Conservation (phyloP, 2,797 vertebrate species). For the Hephaestus fuliginosus region DNA sequence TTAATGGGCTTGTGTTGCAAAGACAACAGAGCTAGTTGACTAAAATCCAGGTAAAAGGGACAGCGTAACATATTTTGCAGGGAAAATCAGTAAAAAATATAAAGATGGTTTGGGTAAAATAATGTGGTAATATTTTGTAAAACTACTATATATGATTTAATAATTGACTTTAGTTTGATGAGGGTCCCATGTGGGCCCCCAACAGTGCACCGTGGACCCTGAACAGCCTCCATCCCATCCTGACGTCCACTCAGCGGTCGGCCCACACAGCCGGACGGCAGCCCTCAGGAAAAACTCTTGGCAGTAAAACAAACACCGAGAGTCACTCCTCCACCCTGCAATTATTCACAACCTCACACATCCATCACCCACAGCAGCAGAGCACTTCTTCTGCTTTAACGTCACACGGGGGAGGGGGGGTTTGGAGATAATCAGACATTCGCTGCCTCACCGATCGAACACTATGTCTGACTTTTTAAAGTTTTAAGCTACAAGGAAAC, state of each 20-base stretch:
- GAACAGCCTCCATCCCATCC: not conserved
- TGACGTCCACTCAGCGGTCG: constrained; percentile 1
- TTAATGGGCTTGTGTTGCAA: not conserved
- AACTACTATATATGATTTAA: not conserved
- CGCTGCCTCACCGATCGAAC: not conserved
- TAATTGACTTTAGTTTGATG: not conserved
- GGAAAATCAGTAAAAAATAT: not conserved
- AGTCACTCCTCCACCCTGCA: constrained; percentile 17
- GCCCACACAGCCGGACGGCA: constrained; percentile 17
- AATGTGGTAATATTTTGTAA: not conserved
- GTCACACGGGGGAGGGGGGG: not conserved
- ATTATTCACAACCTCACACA: constrained; percentile 45
- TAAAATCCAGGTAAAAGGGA: not conserved
- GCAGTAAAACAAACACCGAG: not conserved
- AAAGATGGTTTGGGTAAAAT: too few relatives aligned
- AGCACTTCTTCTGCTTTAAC: not conserved
- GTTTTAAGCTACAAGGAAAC: not conserved
- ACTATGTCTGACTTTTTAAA: not conserved
- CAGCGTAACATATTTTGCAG: not conserved
- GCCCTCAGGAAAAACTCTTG: constrained; percentile 24
- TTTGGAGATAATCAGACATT: not conserved
- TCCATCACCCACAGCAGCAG: constrained; percentile 25
- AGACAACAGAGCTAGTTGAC: not conserved
- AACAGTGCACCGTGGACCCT: not conserved
- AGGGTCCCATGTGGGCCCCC: not conserved